A percentile compares a stretch with the other conserved stretches of the same genome.
These are phyloP conservation scores for Tetanocera ferruginea DNA, from an alignment of 2,888 invertebrate genomes.

Conservation along the genomic window DNA sequence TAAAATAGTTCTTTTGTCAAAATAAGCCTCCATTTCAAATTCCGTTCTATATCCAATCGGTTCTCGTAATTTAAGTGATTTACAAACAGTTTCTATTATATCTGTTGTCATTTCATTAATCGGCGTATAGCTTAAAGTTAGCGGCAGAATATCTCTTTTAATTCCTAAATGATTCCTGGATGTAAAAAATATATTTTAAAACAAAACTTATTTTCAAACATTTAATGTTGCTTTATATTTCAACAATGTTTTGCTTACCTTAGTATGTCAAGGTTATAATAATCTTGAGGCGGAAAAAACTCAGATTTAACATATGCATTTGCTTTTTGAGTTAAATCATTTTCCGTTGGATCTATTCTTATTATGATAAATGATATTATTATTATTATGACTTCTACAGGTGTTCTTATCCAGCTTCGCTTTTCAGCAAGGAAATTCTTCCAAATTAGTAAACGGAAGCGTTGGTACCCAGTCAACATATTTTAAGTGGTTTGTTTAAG, in stretches of 20 bases:
- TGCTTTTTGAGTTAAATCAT: not conserved
- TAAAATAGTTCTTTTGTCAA: slow-evolving; percentile 51
- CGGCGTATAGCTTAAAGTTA: slow-evolving; percentile 53
- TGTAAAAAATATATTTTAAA: not conserved
- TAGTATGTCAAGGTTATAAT: slow-evolving; percentile 45
- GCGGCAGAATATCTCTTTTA: not conserved
- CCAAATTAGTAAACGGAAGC: slow-evolving; percentile 41
- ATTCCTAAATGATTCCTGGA: not conserved
- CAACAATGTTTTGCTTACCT: slow-evolving; percentile 47
- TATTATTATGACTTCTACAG: slow-evolving; percentile 54
- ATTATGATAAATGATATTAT: slow-evolving; percentile 43
- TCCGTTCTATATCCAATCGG: slow-evolving; percentile 41
- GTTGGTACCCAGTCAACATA: too few species aligned
- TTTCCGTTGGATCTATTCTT: not conserved
- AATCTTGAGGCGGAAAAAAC: not conserved
- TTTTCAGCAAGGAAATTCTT: slow-evolving; percentile 54
- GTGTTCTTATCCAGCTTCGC: slow-evolving; percentile 48
- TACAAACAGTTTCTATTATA: slow-evolving; percentile 47
- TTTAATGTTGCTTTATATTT: too few species aligned
- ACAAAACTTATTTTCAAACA: too few species aligned
- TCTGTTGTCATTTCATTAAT: slow-evolving; percentile 29
- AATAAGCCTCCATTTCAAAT: slow-evolving; percentile 49
- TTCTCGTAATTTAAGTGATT: slow-evolving; percentile 44
- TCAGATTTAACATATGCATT: not conserved
- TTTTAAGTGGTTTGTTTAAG: too few species aligned